A percentile compares a stretch with the other conserved stretches of the same genome.
Evolutionary conservation across 2,113 vertebrate species (phyloP).

Genomic region (Tetrax tetrax): DNA sequence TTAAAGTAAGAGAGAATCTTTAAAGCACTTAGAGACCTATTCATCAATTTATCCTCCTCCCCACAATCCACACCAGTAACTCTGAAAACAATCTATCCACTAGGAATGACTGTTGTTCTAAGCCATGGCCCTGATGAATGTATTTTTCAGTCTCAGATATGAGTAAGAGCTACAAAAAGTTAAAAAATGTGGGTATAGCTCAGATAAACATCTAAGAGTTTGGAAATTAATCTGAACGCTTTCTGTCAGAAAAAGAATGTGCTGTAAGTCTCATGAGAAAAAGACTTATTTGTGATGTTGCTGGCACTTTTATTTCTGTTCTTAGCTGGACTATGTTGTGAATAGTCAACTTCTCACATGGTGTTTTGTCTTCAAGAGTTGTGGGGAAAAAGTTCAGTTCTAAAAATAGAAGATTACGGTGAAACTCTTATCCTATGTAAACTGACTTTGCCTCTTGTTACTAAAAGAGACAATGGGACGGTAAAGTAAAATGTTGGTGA

Average conservation of each 20-base stretch:
- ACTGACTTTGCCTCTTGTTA: background rate
- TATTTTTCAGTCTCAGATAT: background rate
- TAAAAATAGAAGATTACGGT: conserved; percentile 38
- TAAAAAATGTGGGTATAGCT: conserved; percentile 42
- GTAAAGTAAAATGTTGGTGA: background rate
- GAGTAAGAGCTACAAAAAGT: conserved; percentile 24
- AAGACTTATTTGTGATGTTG: conserved; percentile 30
- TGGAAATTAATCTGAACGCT: conserved; percentile 6
- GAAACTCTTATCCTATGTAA: conserved; percentile 6
- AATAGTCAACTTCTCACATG: conserved; percentile 15
- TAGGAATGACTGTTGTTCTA: background rate
- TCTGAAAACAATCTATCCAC: background rate
- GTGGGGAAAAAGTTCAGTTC: conserved; percentile 6
- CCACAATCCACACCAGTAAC: background rate
- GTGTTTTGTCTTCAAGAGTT: conserved; percentile 56
- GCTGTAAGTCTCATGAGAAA: conserved; percentile 26
- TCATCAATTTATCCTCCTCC: background rate
- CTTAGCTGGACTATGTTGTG: conserved; percentile 49
- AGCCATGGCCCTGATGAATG: background rate
- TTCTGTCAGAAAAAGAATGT: conserved; percentile 21
- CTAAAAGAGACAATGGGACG: background rate
- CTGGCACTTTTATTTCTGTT: conserved; percentile 46
- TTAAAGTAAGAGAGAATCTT: background rate
- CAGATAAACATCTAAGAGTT: conserved; percentile 24
- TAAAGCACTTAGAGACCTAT: background rate